Evolutionary conservation across 2,888 invertebrate species (phyloP), one percentile per base, ranked within the genome.

Genomic region (Acrobasis repandana): DNA sequence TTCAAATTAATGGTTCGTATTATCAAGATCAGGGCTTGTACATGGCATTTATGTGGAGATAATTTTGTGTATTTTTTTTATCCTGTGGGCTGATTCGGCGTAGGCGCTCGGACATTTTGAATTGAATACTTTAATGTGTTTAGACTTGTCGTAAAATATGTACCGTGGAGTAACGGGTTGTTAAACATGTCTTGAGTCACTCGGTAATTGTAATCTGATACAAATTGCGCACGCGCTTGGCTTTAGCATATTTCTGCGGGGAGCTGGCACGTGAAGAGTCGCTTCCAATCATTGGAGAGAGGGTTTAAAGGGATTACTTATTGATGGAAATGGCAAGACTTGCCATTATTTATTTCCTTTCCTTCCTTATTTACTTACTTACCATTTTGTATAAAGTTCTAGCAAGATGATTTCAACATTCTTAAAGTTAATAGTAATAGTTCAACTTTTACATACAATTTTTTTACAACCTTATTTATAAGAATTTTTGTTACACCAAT

Each of bases 11-110:
- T 92, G 91, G 89, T 79, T 74, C 81, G 79, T 90, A 92, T 92
- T 92, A 92, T 92, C 92, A 88, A 54, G 92, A 92, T 92, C 86
- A 85, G 82, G 82, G 77, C 86, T 82, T 82, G 88, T 88, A 90
- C 92, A 91, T 89, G 91, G 90, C 92, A 90, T 91, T 92, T 92
- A 92, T 91, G 86, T 81, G 82, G 83, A 91, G 92, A 92, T 92
- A 90, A 92, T 90, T 90, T 89, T 89, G 86, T 88, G 86, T 82
- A 74, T 81, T 84, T 81, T 79, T 85, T 86, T 84, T 82, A 71
- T 75, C 73, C 69, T 67, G 72, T 75, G 71, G 73, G 72, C 66
- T 74, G 73, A 68, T 66, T 65, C 65, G 67, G 72, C 73, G 76
- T 75, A 73, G 77, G 75, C 73, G 73, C 68, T 67, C 46, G 52